Evolutionary conservation across 2,888 invertebrate species (phyloP), one percentile per base, ranked within the genome.

Genomic region (Dryococelus australis): DNA sequence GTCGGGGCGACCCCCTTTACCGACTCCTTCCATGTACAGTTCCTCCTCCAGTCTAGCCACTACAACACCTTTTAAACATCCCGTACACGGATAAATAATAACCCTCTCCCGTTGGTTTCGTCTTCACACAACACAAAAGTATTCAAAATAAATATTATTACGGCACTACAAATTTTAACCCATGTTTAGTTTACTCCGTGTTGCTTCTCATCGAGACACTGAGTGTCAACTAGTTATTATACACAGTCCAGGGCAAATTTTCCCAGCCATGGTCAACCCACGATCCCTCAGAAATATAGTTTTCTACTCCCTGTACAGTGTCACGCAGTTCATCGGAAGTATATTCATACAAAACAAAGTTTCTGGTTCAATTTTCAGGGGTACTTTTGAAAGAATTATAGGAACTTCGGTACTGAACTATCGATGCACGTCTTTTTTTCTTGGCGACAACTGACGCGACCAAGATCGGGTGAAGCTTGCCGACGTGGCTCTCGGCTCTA

Each of bases 161-260:
- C n/a, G 65, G 65, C 65, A n/a, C 65, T 65, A 65, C 65, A 65
- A 20, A n/a, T 65, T 65, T 65, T 65, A 65, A 65, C 65, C 65
- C 65, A 65, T 65, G 6, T 65, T n/a, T n/a, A 1, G 16, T 24
- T 20, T 16, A 51, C 51, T 20, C 51, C 2, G 0, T n/a, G 20
- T 65, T 65, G 20, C 65, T 65, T n/a, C 65, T n/a, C 2, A 24
- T 65, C n/a, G 65, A n/a, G 1, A 65, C 1, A 20, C 8, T 16
- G 6, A 65, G 20, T 65, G 65, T 65, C 65, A 65, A 65, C 65
- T 65, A 65, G 65, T n/a, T n/a, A n/a, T n/a, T n/a, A n/a, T 24
- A 20, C n/a, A 65, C 65, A 65, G 24, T n/a, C 6, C 65, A n/a
- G 65, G 4, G 65, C 8, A 16, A 65, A 20, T 24, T 65, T 20